Evolutionary conservation across 2,797 vertebrate species (phyloP).

Genomic region (Pogoniulus pusillus): DNA sequence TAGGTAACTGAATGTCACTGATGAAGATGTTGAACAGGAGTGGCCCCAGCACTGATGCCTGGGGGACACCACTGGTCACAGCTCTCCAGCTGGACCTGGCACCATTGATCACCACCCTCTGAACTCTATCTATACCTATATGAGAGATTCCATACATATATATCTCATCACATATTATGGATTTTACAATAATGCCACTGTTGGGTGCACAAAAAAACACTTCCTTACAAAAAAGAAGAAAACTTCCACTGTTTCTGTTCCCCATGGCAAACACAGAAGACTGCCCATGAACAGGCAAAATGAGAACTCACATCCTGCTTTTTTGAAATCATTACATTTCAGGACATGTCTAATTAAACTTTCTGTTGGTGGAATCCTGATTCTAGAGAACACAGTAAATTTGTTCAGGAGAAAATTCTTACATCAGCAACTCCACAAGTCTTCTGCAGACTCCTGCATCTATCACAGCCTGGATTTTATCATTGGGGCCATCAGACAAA

Average conservation of each 20-base stretch:
- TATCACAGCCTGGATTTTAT: constrained; percentile 98
- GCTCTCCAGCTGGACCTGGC: too few relatives aligned
- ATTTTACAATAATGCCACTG: background rate
- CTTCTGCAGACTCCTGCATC: constrained; percentile 96
- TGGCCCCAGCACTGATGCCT: too few relatives aligned
- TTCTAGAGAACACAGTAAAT: background rate
- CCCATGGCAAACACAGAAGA: background rate
- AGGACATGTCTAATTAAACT: background rate
- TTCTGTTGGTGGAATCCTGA: background rate
- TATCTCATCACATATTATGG: background rate
- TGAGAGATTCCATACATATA: background rate
- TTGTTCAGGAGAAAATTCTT: constrained; percentile 66
- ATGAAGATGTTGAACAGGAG: too few relatives aligned
- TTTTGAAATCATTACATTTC: background rate
- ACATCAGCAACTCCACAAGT: constrained; percentile 94
- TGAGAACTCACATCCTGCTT: background rate
- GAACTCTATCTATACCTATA: too few relatives aligned
- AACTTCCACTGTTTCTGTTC: background rate
- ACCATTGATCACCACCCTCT: too few relatives aligned
- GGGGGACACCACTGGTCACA: too few relatives aligned
- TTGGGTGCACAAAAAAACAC: background rate
- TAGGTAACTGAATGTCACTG: background rate
- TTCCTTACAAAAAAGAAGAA: background rate
- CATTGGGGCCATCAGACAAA: constrained; percentile 94
- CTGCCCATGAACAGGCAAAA: background rate